Evolutionary conservation across 2,888 invertebrate genomes (phyloP).

Genomic region (Phortica okadai): DNA sequence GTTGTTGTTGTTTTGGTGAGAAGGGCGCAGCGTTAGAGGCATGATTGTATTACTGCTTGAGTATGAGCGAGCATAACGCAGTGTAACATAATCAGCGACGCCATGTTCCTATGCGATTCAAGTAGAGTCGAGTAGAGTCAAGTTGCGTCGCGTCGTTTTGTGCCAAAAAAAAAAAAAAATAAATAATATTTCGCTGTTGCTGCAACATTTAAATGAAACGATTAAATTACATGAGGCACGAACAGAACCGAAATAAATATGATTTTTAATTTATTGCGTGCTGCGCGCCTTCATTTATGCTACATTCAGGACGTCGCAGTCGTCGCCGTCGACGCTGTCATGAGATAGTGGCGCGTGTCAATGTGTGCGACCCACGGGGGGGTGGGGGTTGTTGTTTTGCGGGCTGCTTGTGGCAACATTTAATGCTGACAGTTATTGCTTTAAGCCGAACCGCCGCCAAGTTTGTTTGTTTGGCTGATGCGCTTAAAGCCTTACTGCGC

Average conservation of each 20-base stretch:
- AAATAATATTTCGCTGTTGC: conserved; percentile 35
- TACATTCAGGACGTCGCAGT: neutral
- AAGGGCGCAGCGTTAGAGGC: neutral
- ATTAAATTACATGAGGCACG: conserved; percentile 23
- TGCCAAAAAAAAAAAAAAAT: conserved; percentile 15
- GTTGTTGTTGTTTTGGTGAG: neutral
- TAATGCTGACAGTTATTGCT: conserved; percentile 18
- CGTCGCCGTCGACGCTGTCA: neutral
- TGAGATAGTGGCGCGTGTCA: neutral
- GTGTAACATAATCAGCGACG: conserved; percentile 45
- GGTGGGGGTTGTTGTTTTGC: neutral
- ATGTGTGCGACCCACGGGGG: neutral
- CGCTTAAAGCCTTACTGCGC: too few species aligned
- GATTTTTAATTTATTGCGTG: conserved; percentile 29
- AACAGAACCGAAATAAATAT: conserved; percentile 21
- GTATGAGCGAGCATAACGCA: conserved; percentile 5
- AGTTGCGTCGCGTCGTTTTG: conserved; percentile 40
- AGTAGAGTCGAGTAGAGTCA: conserved; percentile 36
- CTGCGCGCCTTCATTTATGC: neutral
- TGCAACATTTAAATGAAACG: conserved; percentile 26
- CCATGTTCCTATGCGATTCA: conserved; percentile 21
- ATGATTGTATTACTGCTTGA: neutral
- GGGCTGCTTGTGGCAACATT: neutral
- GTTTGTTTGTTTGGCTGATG: neutral
- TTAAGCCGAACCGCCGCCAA: neutral